Evolutionary conservation across 2,797 vertebrate species (phyloP), one percentile per base, ranked within the genome.

Genomic region (Ibycter americanus): DNA sequence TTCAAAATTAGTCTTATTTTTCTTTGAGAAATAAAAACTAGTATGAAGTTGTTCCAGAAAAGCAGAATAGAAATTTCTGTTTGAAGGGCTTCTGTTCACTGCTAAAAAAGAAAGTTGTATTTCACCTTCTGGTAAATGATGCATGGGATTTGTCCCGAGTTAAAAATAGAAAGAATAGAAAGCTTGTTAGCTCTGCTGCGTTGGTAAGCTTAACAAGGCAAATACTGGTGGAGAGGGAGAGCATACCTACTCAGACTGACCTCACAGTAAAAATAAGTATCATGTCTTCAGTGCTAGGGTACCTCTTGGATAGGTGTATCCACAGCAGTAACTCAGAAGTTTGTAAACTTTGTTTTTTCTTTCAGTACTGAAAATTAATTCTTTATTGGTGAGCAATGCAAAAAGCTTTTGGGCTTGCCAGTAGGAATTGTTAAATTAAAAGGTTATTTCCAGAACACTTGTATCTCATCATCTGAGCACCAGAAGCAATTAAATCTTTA

Each of bases 401-500:
- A 54, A 82, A 85, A 74, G 25, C 32, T 88, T 89, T 67, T 1
- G 4, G 49, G 27, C 61, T 89, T 87, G 87, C 82, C 54, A 68
- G 34, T 31, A 91, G 86, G 90, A 96, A 89, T 72, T 95, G 71
- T 95, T 94, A 93, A 91, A 89, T 96, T 93, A 94, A 96, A 91
- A 83, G 65, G 34, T 85, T 94, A 47, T 87, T 96, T 97, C 87
- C 87, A 93, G 83, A 92, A 86, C 83, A 61, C 71, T 96, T 94
- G 68, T 93, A 88, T 96, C 59, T 89, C 83, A 83, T 90, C 88
- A 66, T 87, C 59, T 80, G 44, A 96, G 61, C 78, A 94, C 63
- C 56, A 93, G 92, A 96, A 95, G 90, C 87, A 94, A 93, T 92
- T 94, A 93, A 85, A 83, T 94, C 54, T 83, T 93, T 85, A 65